These are phyloP conservation scores for Chionodraco myersi DNA, from an alignment of 2,113 vertebrate genomes.

Conservation along the genomic window DNA sequence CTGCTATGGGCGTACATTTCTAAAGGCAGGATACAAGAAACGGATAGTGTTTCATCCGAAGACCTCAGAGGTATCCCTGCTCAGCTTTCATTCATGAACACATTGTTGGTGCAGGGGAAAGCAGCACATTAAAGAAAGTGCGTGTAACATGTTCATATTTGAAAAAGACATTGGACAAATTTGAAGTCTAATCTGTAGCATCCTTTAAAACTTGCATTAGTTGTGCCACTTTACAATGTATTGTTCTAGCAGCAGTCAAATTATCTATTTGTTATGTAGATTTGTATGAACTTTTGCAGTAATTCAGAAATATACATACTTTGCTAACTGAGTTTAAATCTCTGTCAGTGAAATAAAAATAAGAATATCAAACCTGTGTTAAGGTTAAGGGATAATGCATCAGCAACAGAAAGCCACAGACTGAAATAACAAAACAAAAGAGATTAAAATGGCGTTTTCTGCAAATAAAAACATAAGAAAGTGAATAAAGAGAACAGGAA, in stretches of 20 bases:
- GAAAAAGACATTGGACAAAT: conserved; percentile 2
- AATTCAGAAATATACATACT: not conserved
- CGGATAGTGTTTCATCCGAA: conserved; percentile 69
- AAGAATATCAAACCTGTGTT: not conserved
- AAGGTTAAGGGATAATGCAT: not conserved
- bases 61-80: conserved; percentile 59
- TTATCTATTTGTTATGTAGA: not conserved
- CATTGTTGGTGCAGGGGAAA: conserved; percentile 42
- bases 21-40: conserved; percentile 63
- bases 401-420: not conserved
- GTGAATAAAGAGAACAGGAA: conserved; percentile 1
- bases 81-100: conserved; percentile 54
- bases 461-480: not conserved
- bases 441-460: not conserved
- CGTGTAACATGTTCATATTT: conserved; percentile 8
- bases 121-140: conserved; percentile 27
- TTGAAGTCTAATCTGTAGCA: not conserved
- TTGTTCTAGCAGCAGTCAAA: not conserved
- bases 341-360: not conserved
- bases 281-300: not conserved
- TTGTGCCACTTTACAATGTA: not conserved
- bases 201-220: not conserved
- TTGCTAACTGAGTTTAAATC: not conserved
- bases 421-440: not conserved
- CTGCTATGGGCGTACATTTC: conserved; percentile 58